Evolutionary conservation across 2,113 vertebrate genomes (phyloP).

Genomic region (Microcebus tavaratra): DNA sequence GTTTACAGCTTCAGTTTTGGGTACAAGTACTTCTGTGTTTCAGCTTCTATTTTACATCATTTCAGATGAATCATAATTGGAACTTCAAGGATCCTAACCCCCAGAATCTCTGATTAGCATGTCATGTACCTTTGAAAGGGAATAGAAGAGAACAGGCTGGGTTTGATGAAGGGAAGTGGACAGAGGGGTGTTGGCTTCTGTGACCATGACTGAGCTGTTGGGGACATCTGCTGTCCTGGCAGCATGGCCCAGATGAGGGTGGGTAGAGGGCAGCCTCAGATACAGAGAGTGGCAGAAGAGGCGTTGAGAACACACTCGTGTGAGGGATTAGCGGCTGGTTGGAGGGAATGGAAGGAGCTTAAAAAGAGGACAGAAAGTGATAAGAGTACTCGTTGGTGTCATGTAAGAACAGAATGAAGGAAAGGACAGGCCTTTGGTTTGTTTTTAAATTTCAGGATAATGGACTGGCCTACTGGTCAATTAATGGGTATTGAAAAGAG

Average conservation of each 20-base stretch:
- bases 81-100: background rate
- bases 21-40: background rate
- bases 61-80: background rate
- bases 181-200: background rate
- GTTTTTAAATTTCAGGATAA: background rate
- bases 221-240: too few species aligned
- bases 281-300: background rate
- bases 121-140: background rate
- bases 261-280: background rate
- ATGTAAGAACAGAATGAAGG: background rate
- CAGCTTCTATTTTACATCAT: background rate
- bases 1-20: background rate
- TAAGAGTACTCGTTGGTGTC: background rate
- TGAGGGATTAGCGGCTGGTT: background rate
- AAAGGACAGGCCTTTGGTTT: background rate
- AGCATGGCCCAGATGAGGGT: background rate
- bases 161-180: background rate
- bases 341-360: background rate
- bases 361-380: background rate
- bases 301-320: rapidly evolving
- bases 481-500: background rate
- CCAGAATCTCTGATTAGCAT: background rate
- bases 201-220: background rate
- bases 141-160: background rate
- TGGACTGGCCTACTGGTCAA: background rate